A percentile compares a stretch with the other conserved stretches of the same genome.
phyloP scores from a whole-genome alignment of 2,113 vertebrate genomes.

The Sitta europaea region DNA sequence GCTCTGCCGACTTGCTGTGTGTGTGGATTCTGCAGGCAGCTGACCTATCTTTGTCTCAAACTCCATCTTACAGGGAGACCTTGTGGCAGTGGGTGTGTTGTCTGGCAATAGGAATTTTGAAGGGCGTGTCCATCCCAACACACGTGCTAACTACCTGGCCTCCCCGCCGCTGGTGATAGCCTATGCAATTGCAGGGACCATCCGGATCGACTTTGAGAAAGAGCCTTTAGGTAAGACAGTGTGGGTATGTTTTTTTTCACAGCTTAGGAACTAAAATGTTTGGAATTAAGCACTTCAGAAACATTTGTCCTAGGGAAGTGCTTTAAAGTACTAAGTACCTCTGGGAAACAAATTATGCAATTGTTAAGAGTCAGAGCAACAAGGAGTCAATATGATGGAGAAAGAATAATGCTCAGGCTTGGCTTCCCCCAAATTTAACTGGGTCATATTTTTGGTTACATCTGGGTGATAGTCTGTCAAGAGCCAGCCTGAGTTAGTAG shows the following conservation, averaged over 20 bases:
- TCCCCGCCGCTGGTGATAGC: constrained; percentile 93
- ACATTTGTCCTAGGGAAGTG: not conserved
- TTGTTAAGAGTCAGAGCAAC: not conserved
- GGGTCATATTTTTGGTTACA: not conserved
- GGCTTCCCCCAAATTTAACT: not conserved
- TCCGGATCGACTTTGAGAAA: constrained; percentile 89
- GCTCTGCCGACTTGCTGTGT: not conserved
- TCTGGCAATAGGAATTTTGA: constrained; percentile 98
- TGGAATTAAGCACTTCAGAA: not conserved
- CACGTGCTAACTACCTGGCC: constrained; percentile 94
- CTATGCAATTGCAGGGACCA: constrained; percentile 91
- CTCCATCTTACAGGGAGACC: constrained; percentile 78
- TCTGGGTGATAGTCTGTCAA: not conserved
- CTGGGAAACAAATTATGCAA: not conserved
- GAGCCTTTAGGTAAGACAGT: constrained; percentile 84
- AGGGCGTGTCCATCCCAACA: constrained; percentile 94
- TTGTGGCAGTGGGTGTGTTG: constrained; percentile 88
- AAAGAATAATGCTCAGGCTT: not conserved
- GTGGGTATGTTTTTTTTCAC: not conserved
- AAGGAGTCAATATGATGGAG: not conserved
- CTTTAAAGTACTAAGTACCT: not conserved
- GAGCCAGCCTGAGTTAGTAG: not conserved
- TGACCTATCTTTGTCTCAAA: not conserved
- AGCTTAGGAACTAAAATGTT: not conserved
- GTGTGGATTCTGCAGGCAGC: not conserved